These are phyloP conservation scores for Oxystoma pomonae DNA, from an alignment of 2,888 invertebrate genomes.

Conservation along the genomic window DNA sequence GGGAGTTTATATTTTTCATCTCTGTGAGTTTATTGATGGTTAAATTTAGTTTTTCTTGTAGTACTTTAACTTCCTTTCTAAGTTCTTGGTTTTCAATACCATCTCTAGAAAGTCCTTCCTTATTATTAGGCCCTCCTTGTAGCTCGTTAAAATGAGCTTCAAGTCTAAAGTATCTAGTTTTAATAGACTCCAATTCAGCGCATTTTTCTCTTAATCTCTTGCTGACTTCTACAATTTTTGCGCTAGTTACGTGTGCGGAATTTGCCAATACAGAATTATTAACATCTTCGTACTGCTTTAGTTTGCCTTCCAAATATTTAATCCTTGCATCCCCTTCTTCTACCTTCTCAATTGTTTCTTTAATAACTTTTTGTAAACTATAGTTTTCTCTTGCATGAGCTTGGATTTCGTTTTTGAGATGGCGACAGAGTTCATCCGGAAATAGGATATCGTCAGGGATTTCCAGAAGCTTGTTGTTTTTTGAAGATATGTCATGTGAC, in stretches of 20 bases:
- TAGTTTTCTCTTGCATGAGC: conserved; percentile 55
- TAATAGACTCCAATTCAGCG: conserved; percentile 57
- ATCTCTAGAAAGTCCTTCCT: not conserved
- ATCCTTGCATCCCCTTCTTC: conserved; percentile 20
- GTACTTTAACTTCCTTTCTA: conserved; percentile 55
- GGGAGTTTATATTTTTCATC: conserved; percentile 62
- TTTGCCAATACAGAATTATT: conserved; percentile 52
- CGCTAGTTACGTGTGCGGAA: conserved; percentile 55
- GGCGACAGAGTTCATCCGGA: conserved; percentile 59
- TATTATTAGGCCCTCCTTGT: conserved; percentile 22
- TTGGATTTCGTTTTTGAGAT: conserved; percentile 57
- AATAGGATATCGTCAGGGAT: conserved; percentile 51
- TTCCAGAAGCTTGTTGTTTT: not conserved
- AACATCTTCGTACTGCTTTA: conserved; percentile 47
- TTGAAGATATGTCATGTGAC: not conserved
- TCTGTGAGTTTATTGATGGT: conserved; percentile 64
- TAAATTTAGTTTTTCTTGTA: conserved; percentile 57
- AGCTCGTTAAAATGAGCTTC: conserved; percentile 52
- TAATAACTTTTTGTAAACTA: conserved; percentile 49
- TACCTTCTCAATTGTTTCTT: conserved; percentile 6
- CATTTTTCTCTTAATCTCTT: conserved; percentile 62
- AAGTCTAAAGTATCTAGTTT: conserved; percentile 55
- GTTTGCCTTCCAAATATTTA: conserved; percentile 42
- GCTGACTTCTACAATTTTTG: conserved; percentile 64
- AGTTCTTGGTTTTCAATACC: conserved; percentile 39